A percentile compares a stretch with the other conserved stretches of the same genome.
Evolutionary conservation across 2,113 vertebrate genomes (phyloP).

Genomic region (Mesoclemmys tuberculata): DNA sequence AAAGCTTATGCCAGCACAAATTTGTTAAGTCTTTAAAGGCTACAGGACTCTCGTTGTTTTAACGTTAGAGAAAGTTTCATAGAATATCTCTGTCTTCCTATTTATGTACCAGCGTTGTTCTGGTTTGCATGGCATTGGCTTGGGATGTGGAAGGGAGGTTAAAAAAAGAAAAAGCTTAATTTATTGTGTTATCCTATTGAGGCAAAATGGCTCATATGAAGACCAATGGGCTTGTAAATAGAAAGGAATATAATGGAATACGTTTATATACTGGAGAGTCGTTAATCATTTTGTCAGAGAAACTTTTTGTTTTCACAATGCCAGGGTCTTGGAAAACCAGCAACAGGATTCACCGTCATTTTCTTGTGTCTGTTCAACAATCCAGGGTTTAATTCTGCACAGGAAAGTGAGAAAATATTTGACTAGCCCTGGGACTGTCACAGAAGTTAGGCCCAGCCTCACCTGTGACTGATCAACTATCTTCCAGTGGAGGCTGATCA

Average conservation of each 20-base stretch:
- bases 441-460: neutral
- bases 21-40: too few relatives aligned
- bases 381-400: neutral
- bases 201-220: neutral
- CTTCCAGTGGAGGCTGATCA: too few relatives aligned
- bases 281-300: neutral
- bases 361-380: neutral
- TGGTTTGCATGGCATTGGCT: neutral
- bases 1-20: too few relatives aligned
- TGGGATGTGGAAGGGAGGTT: neutral
- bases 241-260: neutral
- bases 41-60: too few relatives aligned
- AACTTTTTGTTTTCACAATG: neutral
- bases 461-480: too few relatives aligned
- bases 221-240: neutral
- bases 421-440: neutral
- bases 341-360: neutral
- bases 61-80: constrained; percentile 44
- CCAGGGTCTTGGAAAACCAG: neutral
- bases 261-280: neutral
- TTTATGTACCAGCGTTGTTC: fast-evolving
- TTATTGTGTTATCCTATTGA: neutral
- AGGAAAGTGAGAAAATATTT: neutral
- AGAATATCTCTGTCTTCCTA: constrained; percentile 24
- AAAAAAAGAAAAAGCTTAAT: neutral